Evolutionary conservation across 2,113 vertebrate genomes (phyloP).

Genomic region (Actenoides hombroni): DNA sequence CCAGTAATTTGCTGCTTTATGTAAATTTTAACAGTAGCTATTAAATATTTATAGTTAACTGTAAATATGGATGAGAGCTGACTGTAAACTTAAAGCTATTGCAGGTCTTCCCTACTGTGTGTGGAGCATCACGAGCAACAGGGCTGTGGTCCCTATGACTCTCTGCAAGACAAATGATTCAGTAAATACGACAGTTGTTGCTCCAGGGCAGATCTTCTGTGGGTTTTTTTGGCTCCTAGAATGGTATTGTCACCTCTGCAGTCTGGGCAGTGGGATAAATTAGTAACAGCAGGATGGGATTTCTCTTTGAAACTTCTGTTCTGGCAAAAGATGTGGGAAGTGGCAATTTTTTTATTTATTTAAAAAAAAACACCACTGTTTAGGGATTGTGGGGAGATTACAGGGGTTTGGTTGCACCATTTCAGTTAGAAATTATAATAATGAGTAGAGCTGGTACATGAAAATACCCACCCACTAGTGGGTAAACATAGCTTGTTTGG

Average conservation of each 20-base stretch:
- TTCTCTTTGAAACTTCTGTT: background rate
- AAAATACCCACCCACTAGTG: fast-evolving
- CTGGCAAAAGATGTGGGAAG: background rate
- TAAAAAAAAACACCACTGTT: background rate
- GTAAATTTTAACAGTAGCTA: background rate
- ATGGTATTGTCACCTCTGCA: background rate
- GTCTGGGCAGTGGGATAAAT: background rate
- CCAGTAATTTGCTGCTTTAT: background rate
- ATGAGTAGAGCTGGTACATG: background rate
- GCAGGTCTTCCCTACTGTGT: background rate
- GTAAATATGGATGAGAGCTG: background rate
- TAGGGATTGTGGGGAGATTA: background rate
- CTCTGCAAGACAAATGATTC: background rate
- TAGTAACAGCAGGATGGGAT: background rate
- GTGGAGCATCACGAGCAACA: background rate
- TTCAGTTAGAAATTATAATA: background rate
- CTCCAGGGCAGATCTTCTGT: background rate
- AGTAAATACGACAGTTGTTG: background rate
- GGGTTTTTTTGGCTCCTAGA: background rate
- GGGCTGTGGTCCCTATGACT: background rate
- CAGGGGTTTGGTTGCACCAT: background rate
- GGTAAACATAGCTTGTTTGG: background rate
- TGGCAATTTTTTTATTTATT: background rate
- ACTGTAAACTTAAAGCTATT: background rate
- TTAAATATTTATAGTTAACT: background rate